Percentiles rank a stretch among this genome's conserved stretches.
Evolutionary conservation across 2,888 invertebrate genomes (phyloP).

Genomic region (Lasioglossum lativentre): DNA sequence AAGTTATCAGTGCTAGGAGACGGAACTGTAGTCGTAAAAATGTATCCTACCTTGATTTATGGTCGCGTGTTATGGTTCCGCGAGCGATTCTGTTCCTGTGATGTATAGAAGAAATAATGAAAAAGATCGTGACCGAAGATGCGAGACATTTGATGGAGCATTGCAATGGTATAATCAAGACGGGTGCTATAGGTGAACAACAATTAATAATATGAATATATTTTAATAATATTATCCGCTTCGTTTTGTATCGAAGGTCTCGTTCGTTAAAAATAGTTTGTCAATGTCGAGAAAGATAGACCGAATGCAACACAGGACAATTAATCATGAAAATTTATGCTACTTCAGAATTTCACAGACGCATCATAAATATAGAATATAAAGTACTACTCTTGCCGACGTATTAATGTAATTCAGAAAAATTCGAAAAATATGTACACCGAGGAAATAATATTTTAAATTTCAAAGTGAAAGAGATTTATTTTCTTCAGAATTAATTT

Average conservation of each 20-base stretch:
- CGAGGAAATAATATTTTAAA: not conserved
- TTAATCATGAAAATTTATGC: not conserved
- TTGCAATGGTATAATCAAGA: not conserved
- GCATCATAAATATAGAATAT: not conserved
- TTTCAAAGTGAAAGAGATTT: not conserved
- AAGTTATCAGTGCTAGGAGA: not conserved
- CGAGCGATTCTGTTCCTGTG: not conserved
- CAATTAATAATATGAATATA: not conserved
- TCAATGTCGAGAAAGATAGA: not conserved
- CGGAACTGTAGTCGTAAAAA: constrained; percentile 5
- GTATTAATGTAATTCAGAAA: not conserved
- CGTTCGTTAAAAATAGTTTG: not conserved
- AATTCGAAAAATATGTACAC: not conserved
- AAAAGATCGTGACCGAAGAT: constrained; percentile 7
- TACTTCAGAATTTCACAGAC: not conserved
- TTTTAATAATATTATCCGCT: not conserved
- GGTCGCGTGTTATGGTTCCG: constrained; percentile 3
- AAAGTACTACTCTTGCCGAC: not conserved
- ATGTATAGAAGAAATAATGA: not conserved
- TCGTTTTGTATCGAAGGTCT: not conserved
- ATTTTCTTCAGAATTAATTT: not conserved
- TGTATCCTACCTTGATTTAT: constrained; percentile 5
- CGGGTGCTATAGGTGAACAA: not conserved
- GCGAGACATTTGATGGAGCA: not conserved
- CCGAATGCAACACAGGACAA: not conserved